These are phyloP conservation scores for Aphidius ervi DNA, from an alignment of 1,140 invertebrate species.

Conservation along the genomic window DNA sequence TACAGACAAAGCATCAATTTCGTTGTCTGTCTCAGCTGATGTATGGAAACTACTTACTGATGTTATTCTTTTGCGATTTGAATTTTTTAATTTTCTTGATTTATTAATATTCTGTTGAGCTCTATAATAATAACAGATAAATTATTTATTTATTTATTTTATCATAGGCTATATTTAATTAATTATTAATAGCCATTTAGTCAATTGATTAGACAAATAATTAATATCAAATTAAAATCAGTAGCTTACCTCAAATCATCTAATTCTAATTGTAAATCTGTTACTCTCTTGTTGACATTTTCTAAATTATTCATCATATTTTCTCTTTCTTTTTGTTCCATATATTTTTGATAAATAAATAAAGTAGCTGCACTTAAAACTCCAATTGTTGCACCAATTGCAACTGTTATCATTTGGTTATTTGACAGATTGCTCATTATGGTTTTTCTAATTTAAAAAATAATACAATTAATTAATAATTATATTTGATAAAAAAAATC, in stretches of 20 bases:
- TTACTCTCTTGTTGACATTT: slow-evolving; percentile 37
- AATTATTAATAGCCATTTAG: not conserved
- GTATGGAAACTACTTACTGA: slow-evolving; percentile 33
- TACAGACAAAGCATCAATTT: slow-evolving; percentile 44
- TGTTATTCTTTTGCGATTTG: slow-evolving; percentile 29
- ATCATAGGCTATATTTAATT: not conserved
- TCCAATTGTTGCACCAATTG: slow-evolving; percentile 57
- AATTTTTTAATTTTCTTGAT: slow-evolving; percentile 32
- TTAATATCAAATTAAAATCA: not conserved
- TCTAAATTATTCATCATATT: slow-evolving; percentile 47
- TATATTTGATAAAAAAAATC: not conserved
- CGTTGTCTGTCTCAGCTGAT: slow-evolving; percentile 41
- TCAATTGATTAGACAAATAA: too few species aligned
- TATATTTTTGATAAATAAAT: slow-evolving; percentile 61
- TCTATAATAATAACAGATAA: slow-evolving; percentile 25
- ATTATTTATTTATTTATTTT: slow-evolving; percentile 10
- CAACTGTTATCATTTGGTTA: slow-evolving; percentile 40
- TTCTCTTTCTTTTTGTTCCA: slow-evolving; percentile 55
- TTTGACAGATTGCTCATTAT: slow-evolving; percentile 38
- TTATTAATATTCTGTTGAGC: slow-evolving; percentile 34
- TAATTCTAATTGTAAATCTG: slow-evolving; percentile 41
- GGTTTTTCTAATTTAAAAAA: slow-evolving; percentile 18
- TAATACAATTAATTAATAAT: slow-evolving; percentile 1
- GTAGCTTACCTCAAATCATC: slow-evolving; percentile 35
- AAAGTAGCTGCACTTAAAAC: slow-evolving; percentile 61